Percentiles rank a stretch among this genome's conserved stretches.
Conservation (phyloP, 2,113 vertebrate species). For the Gadus chalcogrammus region DNA sequence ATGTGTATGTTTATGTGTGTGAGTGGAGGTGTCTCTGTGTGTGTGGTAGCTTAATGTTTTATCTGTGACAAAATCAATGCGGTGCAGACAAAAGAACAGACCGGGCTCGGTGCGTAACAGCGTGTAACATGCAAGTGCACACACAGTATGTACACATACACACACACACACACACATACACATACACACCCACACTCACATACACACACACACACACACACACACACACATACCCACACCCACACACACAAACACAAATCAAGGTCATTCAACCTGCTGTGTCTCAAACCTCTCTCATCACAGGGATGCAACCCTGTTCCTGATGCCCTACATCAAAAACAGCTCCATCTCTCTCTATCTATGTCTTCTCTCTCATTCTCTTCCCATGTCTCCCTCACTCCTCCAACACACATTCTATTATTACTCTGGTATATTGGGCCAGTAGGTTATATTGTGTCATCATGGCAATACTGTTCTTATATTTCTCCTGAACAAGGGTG, state of each 20-base stretch:
- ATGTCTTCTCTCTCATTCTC: neutral
- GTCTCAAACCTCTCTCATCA: constrained; percentile 46
- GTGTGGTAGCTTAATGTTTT: constrained; percentile 38
- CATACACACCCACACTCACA: too few relatives aligned
- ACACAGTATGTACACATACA: neutral
- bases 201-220: neutral
- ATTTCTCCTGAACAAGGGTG: too few relatives aligned
- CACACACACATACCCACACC: constrained; percentile 23
- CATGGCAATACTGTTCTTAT: too few relatives aligned
- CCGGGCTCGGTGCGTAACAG: constrained; percentile 36
- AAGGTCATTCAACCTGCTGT: constrained; percentile 66
- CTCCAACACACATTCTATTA: neutral
- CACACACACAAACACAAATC: constrained; percentile 36
- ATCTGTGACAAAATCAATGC: constrained; percentile 56
- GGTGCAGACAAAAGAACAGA: constrained; percentile 32
- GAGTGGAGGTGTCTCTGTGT: neutral
- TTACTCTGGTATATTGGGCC: neutral
- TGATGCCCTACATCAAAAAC: constrained; percentile 53
- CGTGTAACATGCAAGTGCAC: constrained; percentile 2
- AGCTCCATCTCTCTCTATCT: constrained; percentile 29
- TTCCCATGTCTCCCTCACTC: constrained; percentile 15
- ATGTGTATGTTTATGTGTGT: too few relatives aligned
- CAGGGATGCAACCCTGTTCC: constrained; percentile 46
- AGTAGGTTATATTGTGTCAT: neutral
- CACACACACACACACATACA: constrained; percentile 16